Conservation (phyloP, 1,140 invertebrate genomes). For the Atta cephalotes region DNA sequence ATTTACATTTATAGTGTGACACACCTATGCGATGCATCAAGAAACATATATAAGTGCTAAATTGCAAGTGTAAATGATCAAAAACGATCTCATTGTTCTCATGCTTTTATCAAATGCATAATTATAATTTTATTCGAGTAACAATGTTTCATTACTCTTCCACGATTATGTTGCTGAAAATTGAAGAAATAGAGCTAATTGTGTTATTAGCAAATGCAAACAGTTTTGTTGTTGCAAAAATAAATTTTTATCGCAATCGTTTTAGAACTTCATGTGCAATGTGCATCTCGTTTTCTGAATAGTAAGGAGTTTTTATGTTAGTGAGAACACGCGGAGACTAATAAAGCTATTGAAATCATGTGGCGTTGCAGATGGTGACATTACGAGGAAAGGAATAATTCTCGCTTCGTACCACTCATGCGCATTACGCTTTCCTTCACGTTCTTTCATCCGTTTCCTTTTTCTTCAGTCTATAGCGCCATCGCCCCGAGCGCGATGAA, state of each 20-base stretch:
- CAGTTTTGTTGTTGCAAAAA: not conserved
- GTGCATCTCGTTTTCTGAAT: slow-evolving; percentile 25
- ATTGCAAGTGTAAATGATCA: not conserved
- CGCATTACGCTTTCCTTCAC: slow-evolving; percentile 69
- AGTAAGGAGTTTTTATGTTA: slow-evolving; percentile 33
- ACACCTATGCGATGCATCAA: slow-evolving; percentile 42
- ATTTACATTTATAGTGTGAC: slow-evolving; percentile 51
- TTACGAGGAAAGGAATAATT: slow-evolving; percentile 69
- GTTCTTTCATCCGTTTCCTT: slow-evolving; percentile 38
- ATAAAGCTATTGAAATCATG: slow-evolving; percentile 59
- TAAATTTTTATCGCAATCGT: not conserved
- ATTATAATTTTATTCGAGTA: not conserved
- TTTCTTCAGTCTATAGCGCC: slow-evolving; percentile 26
- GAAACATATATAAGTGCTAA: slow-evolving; percentile 4
- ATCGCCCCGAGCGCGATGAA: slow-evolving; percentile 49
- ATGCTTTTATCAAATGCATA: not conserved
- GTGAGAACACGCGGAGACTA: slow-evolving; percentile 52
- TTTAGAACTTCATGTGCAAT: not conserved
- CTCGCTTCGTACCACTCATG: slow-evolving; percentile 67
- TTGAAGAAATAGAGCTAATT: slow-evolving; percentile 11
- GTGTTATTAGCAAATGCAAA: slow-evolving; percentile 14
- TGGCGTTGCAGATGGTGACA: slow-evolving; percentile 40
- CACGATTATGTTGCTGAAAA: not conserved
- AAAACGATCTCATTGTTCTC: not conserved
- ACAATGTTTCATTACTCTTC: too few species aligned